Conservation (phyloP, 2,888 invertebrate genomes). For the Erebia ligea region DNA sequence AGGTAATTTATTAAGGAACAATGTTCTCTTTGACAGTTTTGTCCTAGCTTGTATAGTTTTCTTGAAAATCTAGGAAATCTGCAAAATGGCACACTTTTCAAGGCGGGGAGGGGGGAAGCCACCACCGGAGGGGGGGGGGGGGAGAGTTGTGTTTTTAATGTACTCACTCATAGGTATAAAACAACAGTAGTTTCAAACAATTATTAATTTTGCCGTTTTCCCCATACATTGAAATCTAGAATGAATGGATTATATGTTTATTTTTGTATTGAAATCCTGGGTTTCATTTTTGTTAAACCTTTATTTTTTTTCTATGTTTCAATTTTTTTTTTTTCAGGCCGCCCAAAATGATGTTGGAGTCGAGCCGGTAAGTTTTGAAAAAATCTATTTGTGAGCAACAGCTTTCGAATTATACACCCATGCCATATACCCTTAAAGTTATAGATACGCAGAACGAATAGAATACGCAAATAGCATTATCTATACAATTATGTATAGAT, state of each 20-base stretch:
- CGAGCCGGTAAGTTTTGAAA: slow-evolving; percentile 70
- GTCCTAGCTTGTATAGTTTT: too few relatives aligned
- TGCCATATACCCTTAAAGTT: background rate
- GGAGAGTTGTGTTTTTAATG: too few relatives aligned
- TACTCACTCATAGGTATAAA: too few relatives aligned
- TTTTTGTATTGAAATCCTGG: slow-evolving; percentile 11
- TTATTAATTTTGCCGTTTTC: too few relatives aligned
- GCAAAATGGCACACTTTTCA: too few relatives aligned
- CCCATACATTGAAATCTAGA: too few relatives aligned
- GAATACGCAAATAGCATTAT: slow-evolving; percentile 3
- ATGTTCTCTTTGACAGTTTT: too few relatives aligned
- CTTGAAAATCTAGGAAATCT: too few relatives aligned
- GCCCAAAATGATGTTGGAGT: slow-evolving; percentile 82
- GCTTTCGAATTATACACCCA: background rate
- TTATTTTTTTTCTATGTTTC: slow-evolving; percentile 9
- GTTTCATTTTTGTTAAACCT: slow-evolving; percentile 1
- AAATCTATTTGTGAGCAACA: background rate
- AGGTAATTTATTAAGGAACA: too few relatives aligned
- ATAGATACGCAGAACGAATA: background rate
- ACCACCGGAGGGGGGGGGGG: too few relatives aligned
- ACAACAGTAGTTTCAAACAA: too few relatives aligned
- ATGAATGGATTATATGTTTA: slow-evolving; percentile 2
- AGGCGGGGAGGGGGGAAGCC: too few relatives aligned
- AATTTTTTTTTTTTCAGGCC: slow-evolving; percentile 65
- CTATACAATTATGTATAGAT: background rate